These are phyloP conservation scores for Drosophila nigromelanica DNA, from an alignment of 1,140 invertebrate species.

Conservation along the genomic window DNA sequence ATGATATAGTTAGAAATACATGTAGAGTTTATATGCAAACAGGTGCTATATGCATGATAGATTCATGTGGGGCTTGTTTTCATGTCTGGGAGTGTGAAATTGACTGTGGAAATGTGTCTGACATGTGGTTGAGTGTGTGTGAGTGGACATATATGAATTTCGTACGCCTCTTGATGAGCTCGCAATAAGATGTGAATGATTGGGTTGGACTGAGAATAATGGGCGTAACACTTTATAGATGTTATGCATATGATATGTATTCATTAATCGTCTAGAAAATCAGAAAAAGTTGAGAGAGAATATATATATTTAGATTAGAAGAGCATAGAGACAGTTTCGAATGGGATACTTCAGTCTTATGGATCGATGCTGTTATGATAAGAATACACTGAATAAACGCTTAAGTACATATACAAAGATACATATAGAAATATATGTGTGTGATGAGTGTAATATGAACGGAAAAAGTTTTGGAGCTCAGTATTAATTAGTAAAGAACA, in stretches of 20 bases:
- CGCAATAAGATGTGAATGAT: constrained; percentile 61
- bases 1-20: constrained; percentile 13
- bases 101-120: constrained; percentile 60
- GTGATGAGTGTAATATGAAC: constrained; percentile 11
- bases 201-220: constrained; percentile 40
- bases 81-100: constrained; percentile 45
- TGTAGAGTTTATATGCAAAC: constrained; percentile 8
- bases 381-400: constrained; percentile 55
- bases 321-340: constrained; percentile 70
- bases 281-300: constrained; percentile 79
- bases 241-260: constrained; percentile 76
- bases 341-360: constrained; percentile 20
- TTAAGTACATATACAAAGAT: constrained; percentile 46
- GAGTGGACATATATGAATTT: constrained; percentile 34
- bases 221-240: constrained; percentile 61
- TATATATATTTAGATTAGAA: constrained; percentile 79
- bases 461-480: constrained; percentile 43
- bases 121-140: constrained; percentile 26
- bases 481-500: constrained; percentile 62
- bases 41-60: constrained; percentile 51
- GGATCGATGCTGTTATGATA: constrained; percentile 32
- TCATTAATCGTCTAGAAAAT: constrained; percentile 84
- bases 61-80: constrained; percentile 36
- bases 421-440: constrained; percentile 45
- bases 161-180: constrained; percentile 51